These are phyloP conservation scores for Columba livia DNA, from an alignment of 2,113 vertebrate species.

Conservation along the genomic window DNA sequence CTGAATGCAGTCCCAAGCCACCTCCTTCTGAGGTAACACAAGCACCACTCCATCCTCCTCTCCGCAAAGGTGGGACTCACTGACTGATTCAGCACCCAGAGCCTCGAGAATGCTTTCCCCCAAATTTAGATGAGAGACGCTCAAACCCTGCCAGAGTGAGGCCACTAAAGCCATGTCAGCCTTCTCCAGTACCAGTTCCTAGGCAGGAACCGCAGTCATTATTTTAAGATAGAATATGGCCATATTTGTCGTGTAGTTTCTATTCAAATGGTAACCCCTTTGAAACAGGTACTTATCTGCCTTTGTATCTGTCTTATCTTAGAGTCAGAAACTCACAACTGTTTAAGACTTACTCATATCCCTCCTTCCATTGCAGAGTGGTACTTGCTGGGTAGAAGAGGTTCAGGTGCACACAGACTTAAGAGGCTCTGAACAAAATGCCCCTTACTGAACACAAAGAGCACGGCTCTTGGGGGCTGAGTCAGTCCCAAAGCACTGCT, in stretches of 20 bases:
- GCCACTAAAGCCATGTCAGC: background rate
- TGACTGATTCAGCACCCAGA: background rate
- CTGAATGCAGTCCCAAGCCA: background rate
- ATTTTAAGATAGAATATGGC: background rate
- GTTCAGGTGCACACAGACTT: background rate
- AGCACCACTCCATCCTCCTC: background rate
- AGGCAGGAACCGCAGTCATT: background rate
- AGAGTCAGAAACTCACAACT: background rate
- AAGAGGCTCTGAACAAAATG: background rate
- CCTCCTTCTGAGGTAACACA: background rate
- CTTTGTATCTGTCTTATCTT: conserved; percentile 45
- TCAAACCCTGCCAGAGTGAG: background rate
- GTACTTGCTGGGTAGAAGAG: background rate
- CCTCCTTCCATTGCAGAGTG: background rate
- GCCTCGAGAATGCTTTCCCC: background rate
- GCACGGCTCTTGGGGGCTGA: background rate
- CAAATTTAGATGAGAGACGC: background rate
- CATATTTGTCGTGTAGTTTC: background rate
- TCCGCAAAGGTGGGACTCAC: background rate
- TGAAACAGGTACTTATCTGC: conserved; percentile 44
- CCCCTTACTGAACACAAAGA: background rate
- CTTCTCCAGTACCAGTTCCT: background rate
- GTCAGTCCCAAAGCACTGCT: background rate
- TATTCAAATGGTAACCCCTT: conserved; percentile 2
- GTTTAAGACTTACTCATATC: background rate